These are phyloP conservation scores for Spicauda simplicius DNA, from an alignment of 2,888 invertebrate species.

Conservation along the genomic window DNA sequence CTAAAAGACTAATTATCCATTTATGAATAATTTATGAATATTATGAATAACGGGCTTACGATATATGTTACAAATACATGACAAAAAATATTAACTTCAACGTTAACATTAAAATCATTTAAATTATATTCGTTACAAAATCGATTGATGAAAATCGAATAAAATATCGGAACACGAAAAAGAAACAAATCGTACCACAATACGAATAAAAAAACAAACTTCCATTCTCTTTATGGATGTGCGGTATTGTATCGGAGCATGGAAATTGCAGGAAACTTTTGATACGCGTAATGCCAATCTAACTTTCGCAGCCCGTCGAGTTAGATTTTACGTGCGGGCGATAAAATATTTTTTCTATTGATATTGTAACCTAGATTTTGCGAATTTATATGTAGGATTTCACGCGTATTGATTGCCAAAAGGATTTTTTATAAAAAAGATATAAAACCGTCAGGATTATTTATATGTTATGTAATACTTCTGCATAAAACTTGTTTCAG, in stretches of 20 bases:
- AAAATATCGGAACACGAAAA: neutral
- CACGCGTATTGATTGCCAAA: neutral
- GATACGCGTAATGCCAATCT: constrained; percentile 47
- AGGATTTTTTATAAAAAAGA: neutral
- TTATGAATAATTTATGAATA: no score
- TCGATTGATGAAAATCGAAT: neutral
- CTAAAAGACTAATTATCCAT: no score
- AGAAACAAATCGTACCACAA: constrained; percentile 6
- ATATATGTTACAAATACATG: no score
- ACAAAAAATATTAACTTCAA: no score
- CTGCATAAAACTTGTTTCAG: no score
- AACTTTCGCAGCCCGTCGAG: constrained; percentile 29
- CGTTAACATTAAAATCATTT: no score
- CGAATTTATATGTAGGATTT: neutral
- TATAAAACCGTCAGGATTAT: neutral
- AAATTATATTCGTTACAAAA: no score
- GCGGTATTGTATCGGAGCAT: constrained; percentile 35
- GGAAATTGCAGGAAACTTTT: constrained; percentile 47
- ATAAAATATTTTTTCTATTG: constrained; percentile 27
- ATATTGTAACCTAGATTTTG: constrained; percentile 28
- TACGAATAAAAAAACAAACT: constrained; percentile 27
- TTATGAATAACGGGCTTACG: no score
- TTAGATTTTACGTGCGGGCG: constrained; percentile 22
- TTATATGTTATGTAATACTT: no score
- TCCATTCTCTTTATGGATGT: constrained; percentile 31